Conservation (phyloP, 2,888 invertebrate genomes). For the Suillia variegata region DNA sequence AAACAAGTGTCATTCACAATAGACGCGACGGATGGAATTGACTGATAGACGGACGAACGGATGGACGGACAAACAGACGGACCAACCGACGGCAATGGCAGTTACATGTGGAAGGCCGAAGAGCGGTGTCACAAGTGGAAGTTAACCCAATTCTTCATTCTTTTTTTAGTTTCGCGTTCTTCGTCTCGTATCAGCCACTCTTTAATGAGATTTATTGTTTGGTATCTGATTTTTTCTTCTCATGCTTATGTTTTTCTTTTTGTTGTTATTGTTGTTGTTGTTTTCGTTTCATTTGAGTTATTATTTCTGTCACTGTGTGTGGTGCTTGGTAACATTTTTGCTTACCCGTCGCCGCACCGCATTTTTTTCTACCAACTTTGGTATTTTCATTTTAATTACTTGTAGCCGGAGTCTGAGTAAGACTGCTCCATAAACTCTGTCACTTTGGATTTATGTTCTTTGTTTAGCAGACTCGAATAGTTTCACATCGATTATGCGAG, state of each 20-base stretch:
- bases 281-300: neutral
- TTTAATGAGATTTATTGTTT: slow-evolving; percentile 1
- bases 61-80: too few relatives aligned
- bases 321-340: neutral
- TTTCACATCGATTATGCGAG: too few relatives aligned
- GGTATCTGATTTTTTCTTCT: slow-evolving; percentile 1
- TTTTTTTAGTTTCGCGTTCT: slow-evolving; percentile 13
- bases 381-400: neutral
- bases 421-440: too few relatives aligned
- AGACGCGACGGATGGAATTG: neutral
- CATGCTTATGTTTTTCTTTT: slow-evolving; percentile 14
- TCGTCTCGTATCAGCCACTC: neutral
- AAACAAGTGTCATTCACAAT: neutral
- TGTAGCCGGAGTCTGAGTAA: too few relatives aligned
- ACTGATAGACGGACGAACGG: too few relatives aligned
- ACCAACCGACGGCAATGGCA: too few relatives aligned
- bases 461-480: too few relatives aligned
- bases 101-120: neutral
- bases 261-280: slow-evolving; percentile 15
- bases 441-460: too few relatives aligned
- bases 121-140: slow-evolving; percentile 9
- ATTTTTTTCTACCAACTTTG: neutral
- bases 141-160: slow-evolving; percentile 29
- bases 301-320: too few relatives aligned
- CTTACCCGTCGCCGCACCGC: neutral